Conservation (phyloP, 2,113 vertebrate genomes). For the Pangasianodon gigas region DNA sequence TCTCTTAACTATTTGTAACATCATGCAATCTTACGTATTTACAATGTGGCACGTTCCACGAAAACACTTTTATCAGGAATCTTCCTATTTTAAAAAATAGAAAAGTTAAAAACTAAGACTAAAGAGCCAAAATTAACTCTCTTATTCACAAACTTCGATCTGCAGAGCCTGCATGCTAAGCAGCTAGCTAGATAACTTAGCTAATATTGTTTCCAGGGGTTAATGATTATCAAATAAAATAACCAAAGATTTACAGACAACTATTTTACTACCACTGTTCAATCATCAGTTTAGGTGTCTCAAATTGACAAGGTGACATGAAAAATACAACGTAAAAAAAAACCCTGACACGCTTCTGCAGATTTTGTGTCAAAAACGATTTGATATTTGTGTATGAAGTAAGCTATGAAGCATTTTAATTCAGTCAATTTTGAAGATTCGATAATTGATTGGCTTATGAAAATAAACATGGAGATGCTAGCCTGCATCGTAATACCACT, state of each 20-base stretch:
- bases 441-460: not conserved
- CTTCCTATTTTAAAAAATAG: not conserved
- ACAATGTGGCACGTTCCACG: not conserved
- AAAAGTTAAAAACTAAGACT: not conserved
- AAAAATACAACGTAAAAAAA: not conserved
- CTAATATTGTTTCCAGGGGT: not conserved
- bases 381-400: not conserved
- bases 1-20: not conserved
- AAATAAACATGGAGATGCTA: not conserved
- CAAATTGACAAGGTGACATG: not conserved
- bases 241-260: not conserved
- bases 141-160: not conserved
- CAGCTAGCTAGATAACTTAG: not conserved
- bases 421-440: not conserved
- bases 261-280: not conserved
- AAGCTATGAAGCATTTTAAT: not conserved
- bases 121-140: not conserved
- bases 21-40: not conserved
- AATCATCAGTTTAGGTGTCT: not conserved
- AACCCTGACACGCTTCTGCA: too few species aligned
- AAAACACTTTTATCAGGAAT: not conserved
- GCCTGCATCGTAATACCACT: too few species aligned
- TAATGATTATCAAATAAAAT: not conserved
- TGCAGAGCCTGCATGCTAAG: too few species aligned
- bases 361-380: not conserved